Conservation (phyloP, 2,888 invertebrate genomes). For the Neoascia interrupta region DNA sequence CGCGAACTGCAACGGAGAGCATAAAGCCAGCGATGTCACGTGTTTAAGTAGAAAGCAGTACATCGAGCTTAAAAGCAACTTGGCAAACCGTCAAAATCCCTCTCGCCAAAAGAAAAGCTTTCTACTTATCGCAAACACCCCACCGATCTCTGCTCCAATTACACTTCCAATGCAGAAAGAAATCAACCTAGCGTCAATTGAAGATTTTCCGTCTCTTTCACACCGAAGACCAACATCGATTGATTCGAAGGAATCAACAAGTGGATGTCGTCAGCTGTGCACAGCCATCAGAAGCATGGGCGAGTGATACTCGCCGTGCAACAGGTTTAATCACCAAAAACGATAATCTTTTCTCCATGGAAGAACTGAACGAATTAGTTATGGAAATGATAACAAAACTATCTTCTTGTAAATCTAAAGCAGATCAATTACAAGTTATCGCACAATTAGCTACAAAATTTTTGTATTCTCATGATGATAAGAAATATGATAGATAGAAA, state of each 20-base stretch:
- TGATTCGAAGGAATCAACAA: too few species aligned
- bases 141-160: neutral
- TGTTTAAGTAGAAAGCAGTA: slow-evolving; percentile 34
- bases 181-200: neutral
- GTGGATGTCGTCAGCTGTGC: neutral
- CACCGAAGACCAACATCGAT: too few species aligned
- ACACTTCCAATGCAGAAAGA: too few species aligned
- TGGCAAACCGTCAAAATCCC: neutral
- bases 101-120: neutral
- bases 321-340: slow-evolving; percentile 1
- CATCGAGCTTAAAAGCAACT: slow-evolving; percentile 17
- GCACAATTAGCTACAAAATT: slow-evolving; percentile 26
- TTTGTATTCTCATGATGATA: slow-evolving; percentile 16
- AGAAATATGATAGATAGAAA: neutral
- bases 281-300: slow-evolving; percentile 3
- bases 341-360: slow-evolving; percentile 5
- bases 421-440: slow-evolving; percentile 21
- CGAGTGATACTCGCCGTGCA: neutral
- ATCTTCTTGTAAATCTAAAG: slow-evolving; percentile 3
- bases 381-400: slow-evolving; percentile 33
- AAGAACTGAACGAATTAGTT: slow-evolving; percentile 1
- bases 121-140: neutral
- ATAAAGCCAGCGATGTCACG: slow-evolving; percentile 48
- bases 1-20: slow-evolving; percentile 48
- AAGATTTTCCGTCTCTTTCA: neutral